Evolutionary conservation across 2,888 invertebrate genomes (phyloP), one percentile per base, ranked within the genome.

Genomic region (Piscicola geometra): DNA sequence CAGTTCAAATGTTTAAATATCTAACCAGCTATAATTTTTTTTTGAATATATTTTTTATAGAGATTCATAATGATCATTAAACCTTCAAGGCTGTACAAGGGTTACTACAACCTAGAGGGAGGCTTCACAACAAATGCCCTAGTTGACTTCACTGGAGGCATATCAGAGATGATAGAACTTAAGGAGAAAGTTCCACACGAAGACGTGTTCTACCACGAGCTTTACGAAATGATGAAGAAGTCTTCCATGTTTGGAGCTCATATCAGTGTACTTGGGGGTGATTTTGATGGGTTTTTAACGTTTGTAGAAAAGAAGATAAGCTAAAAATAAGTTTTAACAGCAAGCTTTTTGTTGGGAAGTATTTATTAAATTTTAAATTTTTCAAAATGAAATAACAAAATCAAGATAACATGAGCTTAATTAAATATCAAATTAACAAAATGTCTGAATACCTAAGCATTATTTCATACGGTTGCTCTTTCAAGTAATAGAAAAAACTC

Each of bases 71-170:
- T n/a, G n/a, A n/a, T n/a, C n/a, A n/a, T n/a, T n/a, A n/a, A n/a
- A n/a, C n/a, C n/a, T n/a, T n/a, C n/a, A n/a, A 84, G 84, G 76
- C 73, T 84, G 66, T 78, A 82, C 36, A 83, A 84, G 0, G 78
- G 81, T 71, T 85, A 85, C 74, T 81, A 81, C 64, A 82, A 80
- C 28, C 76, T 84, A 35, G 81, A 82, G 74, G 84, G 84, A 3
- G 84, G 84, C 2, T 82, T 82, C 71, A 77, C 83, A 28, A 81
- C 81, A 47, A 82, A 83, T 75, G 82, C 84, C 50, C 76, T 84
- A 60, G 83, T 84, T 15, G 84, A 85, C 76, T 78, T 84, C 77
- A 84, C 84, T 0, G 85, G 84, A 0, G 84, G 84, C 12, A 81
- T 84, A 21, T 82, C 83, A 0, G 85, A 85, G 78, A 75, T 78